A percentile compares a stretch with the other conserved stretches of the same genome.
phyloP scores from a whole-genome alignment of 2,797 vertebrate genomes.

The Sebastes matsubarae region DNA sequence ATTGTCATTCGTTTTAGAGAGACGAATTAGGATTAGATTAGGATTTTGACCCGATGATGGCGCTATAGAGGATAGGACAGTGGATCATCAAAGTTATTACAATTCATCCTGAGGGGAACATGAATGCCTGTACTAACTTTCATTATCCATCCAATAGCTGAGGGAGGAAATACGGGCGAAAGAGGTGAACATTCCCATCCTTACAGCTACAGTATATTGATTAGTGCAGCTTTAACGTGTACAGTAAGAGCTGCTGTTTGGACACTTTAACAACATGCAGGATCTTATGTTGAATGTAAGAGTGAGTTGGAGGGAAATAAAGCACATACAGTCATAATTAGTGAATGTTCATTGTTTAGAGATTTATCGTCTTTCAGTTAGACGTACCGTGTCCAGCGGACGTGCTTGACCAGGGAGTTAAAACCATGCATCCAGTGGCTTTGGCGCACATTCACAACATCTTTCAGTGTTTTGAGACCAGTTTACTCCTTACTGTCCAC shows the following conservation, averaged over 20 bases:
- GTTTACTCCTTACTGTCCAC: constrained; percentile 57
- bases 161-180: background rate
- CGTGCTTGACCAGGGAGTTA: constrained; percentile 25
- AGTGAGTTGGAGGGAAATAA: background rate
- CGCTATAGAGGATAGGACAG: too few species aligned
- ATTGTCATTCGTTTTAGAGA: background rate
- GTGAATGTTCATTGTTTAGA: constrained; percentile 13
- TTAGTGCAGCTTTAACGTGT: background rate
- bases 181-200: background rate
- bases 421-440: constrained; percentile 21
- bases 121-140: too few species aligned
- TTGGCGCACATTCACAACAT: constrained; percentile 28
- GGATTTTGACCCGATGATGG: background rate
- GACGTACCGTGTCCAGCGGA: background rate
- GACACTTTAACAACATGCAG: background rate
- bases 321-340: constrained; percentile 18
- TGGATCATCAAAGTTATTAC: background rate
- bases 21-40: background rate
- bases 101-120: background rate
- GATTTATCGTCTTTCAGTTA: constrained; percentile 7
- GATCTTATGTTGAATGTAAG: background rate
- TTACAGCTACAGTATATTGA: background rate
- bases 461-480: constrained; percentile 30
- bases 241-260: background rate
- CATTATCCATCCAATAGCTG: background rate